Evolutionary conservation across 2,113 vertebrate species (phyloP).

Genomic region (Loxodonta africana): DNA sequence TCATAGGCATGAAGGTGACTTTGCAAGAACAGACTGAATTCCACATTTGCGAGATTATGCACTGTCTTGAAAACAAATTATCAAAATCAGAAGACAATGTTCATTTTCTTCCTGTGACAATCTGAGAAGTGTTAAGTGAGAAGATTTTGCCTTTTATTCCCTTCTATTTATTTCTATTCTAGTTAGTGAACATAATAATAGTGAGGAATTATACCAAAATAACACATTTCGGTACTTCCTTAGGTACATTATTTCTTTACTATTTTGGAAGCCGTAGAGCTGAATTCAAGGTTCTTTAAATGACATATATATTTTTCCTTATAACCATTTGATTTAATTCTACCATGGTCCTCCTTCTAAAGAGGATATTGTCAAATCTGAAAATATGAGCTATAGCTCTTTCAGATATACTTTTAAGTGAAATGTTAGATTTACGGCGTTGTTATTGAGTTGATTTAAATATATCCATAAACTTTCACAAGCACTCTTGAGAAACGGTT

Average conservation of each 20-base stretch:
- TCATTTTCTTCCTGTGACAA: slow-evolving; percentile 55
- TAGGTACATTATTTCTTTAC: slow-evolving; percentile 68
- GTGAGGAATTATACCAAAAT: slow-evolving; percentile 74
- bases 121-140: slow-evolving; percentile 44
- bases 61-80: slow-evolving; percentile 43
- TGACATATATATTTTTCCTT: neutral
- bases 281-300: slow-evolving; percentile 4
- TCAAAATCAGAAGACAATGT: neutral
- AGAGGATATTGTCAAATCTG: neutral
- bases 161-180: slow-evolving; percentile 51
- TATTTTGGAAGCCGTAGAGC: slow-evolving; percentile 38
- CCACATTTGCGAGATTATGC: slow-evolving; percentile 43
- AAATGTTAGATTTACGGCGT: slow-evolving; percentile 41
- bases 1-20: slow-evolving; percentile 26
- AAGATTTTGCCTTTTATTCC: neutral
- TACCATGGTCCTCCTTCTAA: neutral
- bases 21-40: neutral
- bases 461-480: slow-evolving; percentile 37
- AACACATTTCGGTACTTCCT: slow-evolving; percentile 63
- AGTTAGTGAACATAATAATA: slow-evolving; percentile 64
- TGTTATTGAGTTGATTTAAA: slow-evolving; percentile 27
- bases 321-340: neutral
- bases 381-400: neutral
- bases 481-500: neutral
- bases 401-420: slow-evolving; percentile 36